Evolutionary conservation across 1,140 invertebrate genomes (phyloP).

Genomic region (Cydia strobilella): DNA sequence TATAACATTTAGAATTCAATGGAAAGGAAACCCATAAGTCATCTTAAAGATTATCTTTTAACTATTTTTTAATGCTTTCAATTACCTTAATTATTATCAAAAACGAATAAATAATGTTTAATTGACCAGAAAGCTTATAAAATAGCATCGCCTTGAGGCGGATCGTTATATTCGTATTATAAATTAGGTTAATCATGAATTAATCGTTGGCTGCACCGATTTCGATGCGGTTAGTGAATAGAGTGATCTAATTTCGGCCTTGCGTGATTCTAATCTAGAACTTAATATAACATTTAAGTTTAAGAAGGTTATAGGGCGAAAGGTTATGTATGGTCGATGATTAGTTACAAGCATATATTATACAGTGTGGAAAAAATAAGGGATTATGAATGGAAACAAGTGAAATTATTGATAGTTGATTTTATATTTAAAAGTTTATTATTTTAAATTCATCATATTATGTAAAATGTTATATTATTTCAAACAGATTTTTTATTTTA

Average conservation of each 20-base stretch:
- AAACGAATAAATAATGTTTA: not conserved
- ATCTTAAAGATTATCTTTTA: not conserved
- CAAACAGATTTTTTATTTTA: no score
- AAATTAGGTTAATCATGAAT: conserved; percentile 21
- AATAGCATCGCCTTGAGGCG: not conserved
- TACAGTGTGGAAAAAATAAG: not conserved
- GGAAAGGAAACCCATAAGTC: not conserved
- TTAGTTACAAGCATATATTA: not conserved
- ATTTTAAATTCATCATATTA: no score
- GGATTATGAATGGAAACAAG: not conserved
- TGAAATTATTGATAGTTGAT: no score
- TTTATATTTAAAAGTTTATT: no score
- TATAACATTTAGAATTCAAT: no score
- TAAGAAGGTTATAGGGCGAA: not conserved
- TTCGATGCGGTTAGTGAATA: conserved; percentile 9
- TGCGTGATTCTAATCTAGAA: conserved; percentile 3
- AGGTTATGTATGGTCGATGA: not conserved
- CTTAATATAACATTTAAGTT: not conserved
- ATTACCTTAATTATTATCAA: conserved; percentile 2
- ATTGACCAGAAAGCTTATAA: not conserved
- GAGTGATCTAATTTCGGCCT: conserved; percentile 19
- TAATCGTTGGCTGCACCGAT: conserved; percentile 11
- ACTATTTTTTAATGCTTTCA: not conserved
- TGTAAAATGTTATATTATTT: no score
- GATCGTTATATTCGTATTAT: conserved; percentile 19